phyloP scores from a whole-genome alignment of 2,113 vertebrate species.

The Platanista minor region DNA sequence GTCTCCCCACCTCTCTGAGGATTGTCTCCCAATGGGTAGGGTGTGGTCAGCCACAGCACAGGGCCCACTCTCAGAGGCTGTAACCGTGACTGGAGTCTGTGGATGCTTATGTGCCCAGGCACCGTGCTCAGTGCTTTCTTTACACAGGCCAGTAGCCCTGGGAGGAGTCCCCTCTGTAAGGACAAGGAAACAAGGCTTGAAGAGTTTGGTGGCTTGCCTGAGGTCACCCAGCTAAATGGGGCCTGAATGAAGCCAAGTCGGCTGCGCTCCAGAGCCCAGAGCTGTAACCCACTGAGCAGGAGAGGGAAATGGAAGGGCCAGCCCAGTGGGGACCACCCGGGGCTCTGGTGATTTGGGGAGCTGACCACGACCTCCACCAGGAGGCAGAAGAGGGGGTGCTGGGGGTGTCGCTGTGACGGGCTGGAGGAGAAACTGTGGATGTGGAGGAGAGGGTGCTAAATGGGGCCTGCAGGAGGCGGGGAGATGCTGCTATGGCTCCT shows the following conservation, averaged over 20 bases:
- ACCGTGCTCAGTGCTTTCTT: background rate
- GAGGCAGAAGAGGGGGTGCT: background rate
- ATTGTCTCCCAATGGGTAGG: background rate
- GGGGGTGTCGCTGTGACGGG: background rate
- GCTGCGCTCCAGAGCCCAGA: background rate
- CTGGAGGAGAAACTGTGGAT: background rate
- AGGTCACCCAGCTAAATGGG: background rate
- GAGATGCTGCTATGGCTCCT: background rate
- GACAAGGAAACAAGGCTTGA: background rate
- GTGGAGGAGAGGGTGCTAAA: background rate
- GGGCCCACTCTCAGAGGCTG: background rate
- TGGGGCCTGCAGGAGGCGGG: background rate
- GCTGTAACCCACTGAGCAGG: background rate
- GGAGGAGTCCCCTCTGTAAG: too few species aligned
- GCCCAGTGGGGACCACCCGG: background rate
- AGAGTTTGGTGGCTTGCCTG: background rate
- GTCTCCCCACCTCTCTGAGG: background rate
- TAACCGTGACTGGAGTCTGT: background rate
- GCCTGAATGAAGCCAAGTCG: background rate
- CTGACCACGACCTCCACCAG: too few species aligned
- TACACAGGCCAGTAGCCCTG: too few species aligned
- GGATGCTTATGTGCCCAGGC: background rate
- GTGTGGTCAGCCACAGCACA: background rate
- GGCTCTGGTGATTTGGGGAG: background rate
- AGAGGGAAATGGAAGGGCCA: background rate